phyloP scores from a whole-genome alignment of 1,140 invertebrate genomes.

The Heliconius melpomene region DNA sequence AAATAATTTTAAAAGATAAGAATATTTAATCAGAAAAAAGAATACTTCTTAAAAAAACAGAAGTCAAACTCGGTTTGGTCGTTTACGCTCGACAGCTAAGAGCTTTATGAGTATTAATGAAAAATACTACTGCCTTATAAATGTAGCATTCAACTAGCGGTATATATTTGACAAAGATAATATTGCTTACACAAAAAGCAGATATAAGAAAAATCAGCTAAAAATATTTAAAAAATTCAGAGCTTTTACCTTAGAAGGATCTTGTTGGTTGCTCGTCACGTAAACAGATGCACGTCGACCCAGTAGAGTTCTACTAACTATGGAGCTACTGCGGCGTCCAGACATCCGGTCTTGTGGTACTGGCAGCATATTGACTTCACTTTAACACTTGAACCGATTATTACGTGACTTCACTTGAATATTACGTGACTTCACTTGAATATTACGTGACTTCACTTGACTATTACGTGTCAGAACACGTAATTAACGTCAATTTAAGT shows the following conservation, averaged over 20 bases:
- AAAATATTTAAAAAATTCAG: background rate
- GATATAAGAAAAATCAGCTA: too few species aligned
- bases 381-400: background rate
- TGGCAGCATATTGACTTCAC: constrained; percentile 61
- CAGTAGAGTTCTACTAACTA: constrained; percentile 81
- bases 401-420: background rate
- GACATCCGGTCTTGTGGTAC: constrained; percentile 81
- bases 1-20: too few species aligned
- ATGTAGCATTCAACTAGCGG: too few species aligned
- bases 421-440: too few species aligned
- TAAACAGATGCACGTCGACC: constrained; percentile 81
- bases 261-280: constrained; percentile 78
- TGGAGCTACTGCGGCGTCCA: constrained; percentile 81
- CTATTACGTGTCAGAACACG: background rate
- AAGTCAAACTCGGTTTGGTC: too few species aligned
- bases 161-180: too few species aligned
- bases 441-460: background rate
- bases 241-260: constrained; percentile 79
- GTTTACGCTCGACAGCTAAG: too few species aligned
- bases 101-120: too few species aligned
- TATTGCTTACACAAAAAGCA: too few species aligned
- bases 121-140: too few species aligned
- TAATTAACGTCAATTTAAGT: background rate
- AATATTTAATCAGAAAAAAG: too few species aligned
- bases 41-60: too few species aligned